These are phyloP conservation scores for Paracentrotus lividus DNA, from an alignment of 53 echinoderm and acorn worm genomes.

Conservation along the genomic window DNA sequence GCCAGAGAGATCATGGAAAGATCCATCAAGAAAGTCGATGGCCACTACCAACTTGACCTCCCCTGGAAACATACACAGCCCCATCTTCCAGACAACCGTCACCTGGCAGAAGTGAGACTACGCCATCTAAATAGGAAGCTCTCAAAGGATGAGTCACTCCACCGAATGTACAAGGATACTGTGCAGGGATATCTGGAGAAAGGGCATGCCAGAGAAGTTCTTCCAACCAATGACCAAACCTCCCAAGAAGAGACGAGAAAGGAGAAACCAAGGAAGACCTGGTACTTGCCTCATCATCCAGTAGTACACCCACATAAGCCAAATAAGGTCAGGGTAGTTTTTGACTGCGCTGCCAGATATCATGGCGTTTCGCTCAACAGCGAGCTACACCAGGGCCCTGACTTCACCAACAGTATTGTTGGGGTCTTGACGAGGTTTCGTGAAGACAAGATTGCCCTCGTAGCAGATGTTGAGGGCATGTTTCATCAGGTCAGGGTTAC, in stretches of 20 bases:
- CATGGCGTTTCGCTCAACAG: background rate
- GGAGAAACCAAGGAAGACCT: background rate
- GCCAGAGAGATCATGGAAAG: too few relatives aligned
- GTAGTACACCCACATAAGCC: background rate
- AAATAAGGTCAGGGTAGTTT: background rate
- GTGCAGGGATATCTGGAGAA: constrained; percentile 13
- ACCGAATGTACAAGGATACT: constrained; percentile 30
- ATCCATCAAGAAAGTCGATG: too few relatives aligned
- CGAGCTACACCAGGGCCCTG: background rate
- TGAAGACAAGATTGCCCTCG: constrained; percentile 60
- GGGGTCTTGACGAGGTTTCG: constrained; percentile 70
- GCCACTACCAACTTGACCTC: too few relatives aligned
- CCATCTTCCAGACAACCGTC: constrained; percentile 51
- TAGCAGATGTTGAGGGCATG: constrained; percentile 86
- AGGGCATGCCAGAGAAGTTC: constrained; percentile 38
- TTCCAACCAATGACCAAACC: background rate
- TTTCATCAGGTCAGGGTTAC: constrained; percentile 76
- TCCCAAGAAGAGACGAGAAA: background rate
- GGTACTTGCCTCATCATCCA: background rate
- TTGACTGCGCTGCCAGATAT: background rate
- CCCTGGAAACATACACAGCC: background rate
- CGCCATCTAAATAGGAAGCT: constrained; percentile 41
- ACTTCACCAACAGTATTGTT: constrained; percentile 19
- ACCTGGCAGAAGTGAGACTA: constrained; percentile 59
- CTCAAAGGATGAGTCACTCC: constrained; percentile 12